Evolutionary conservation across 2,113 vertebrate genomes (phyloP).

Genomic region (Elachura formosa): DNA sequence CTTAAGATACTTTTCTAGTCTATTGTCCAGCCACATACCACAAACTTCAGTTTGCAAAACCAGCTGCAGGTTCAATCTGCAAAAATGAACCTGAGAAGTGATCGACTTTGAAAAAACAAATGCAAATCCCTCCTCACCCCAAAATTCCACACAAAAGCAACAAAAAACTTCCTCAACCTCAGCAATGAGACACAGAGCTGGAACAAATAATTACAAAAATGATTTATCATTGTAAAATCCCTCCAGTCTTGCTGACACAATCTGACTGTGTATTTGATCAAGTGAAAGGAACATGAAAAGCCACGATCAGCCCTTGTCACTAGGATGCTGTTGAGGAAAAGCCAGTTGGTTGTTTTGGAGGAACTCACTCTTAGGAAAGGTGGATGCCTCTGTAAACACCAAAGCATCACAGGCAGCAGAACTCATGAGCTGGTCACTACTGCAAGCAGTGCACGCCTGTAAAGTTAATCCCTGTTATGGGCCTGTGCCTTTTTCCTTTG

Average conservation of each 20-base stretch:
- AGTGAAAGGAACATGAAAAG: background rate
- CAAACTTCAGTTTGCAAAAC: background rate
- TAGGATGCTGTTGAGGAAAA: background rate
- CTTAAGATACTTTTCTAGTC: background rate
- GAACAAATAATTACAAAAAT: background rate
- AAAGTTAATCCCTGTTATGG: background rate
- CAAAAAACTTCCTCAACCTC: background rate
- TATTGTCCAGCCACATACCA: background rate
- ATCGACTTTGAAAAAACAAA: background rate
- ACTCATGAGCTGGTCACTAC: background rate
- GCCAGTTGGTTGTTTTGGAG: background rate
- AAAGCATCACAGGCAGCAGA: background rate
- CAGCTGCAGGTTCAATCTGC: background rate
- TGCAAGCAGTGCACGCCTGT: background rate
- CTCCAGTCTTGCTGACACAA: background rate
- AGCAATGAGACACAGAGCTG: background rate
- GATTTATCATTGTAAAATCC: background rate
- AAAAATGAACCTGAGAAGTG: background rate
- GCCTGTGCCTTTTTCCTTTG: background rate
- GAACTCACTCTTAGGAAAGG: background rate
- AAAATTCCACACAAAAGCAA: background rate
- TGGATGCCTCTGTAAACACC: background rate
- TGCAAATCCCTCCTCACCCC: rapidly evolving
- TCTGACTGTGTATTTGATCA: background rate
- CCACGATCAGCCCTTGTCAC: background rate